Base-by-base conservation (phyloP, 2,113 vertebrate genomes). In the Canis aureus region DNA sequence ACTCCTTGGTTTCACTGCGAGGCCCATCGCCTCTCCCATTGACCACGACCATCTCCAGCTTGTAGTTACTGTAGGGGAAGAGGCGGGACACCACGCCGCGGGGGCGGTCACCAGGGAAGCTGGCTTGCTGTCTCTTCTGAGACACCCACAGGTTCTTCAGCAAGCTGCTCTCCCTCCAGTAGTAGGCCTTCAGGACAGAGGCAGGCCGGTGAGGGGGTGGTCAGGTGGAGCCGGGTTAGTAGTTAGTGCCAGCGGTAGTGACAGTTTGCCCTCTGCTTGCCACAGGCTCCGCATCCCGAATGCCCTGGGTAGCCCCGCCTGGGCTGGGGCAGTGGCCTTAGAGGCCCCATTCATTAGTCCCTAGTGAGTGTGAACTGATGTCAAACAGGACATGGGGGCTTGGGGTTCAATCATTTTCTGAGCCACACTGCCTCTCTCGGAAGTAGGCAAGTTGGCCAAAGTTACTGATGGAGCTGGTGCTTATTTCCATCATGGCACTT, bases 41-140 rank as follows among this genome's bases (percentile, higher is more conserved):
- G 98, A 99, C 99, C 93, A 99, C 99, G 89, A 99, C 99, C 99
- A 99, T 99, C 97, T 99, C 99, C 98, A 99, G 99, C 96, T 99
- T 99, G 99, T 99, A 99, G 97, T 99, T 99, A 83, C 99, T 99
- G 98, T 99, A 99, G 84, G 99, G 99, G 94, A 99, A 99, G 95
- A 99, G 99, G 91, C 98, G 99, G 87, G 98, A 99, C 96, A 99
- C 99, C 91, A 99, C 98, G 76, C 99, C 99, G 13, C 99, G 99
- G 66, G 92, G 91, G 55, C 99, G 98, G 43, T 99, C 98, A 20
- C 98, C 98, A 0, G 98, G 98, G 98, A 99, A 99, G 97, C 99
- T 99, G 98, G 99, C 99, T 90, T 98, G 99, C 98, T 99, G 99
- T 97, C 99, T 99, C 97, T 99, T 99, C 98, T 98, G 99, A 97